These are phyloP conservation scores for Labeo catla DNA, from an alignment of 2,113 vertebrate species.

Conservation along the genomic window DNA sequence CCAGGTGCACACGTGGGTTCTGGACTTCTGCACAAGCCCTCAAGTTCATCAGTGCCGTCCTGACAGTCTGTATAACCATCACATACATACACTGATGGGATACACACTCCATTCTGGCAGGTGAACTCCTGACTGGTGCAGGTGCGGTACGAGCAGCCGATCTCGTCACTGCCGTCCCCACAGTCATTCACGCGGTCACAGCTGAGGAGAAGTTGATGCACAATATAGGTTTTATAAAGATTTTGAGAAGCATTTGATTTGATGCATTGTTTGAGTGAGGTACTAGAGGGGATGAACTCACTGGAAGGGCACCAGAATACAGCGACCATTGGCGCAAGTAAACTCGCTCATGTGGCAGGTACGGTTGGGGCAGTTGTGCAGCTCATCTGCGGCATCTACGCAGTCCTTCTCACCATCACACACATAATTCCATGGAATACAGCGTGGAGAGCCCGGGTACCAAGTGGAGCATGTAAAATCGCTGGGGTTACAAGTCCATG, in stretches of 20 bases:
- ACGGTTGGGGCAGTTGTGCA: conserved; percentile 90
- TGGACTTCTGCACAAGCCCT: conserved; percentile 82
- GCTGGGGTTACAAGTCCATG: conserved; percentile 82
- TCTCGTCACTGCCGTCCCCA: conserved; percentile 94
- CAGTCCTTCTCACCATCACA: conserved; percentile 94
- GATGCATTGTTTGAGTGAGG: background rate
- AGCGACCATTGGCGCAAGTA: conserved; percentile 89
- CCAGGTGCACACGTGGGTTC: conserved; percentile 87
- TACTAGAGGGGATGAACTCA: conserved; percentile 78
- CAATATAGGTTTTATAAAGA: background rate
- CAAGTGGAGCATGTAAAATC: conserved; percentile 89
- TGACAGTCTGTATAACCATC: conserved; percentile 95
- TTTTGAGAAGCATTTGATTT: background rate
- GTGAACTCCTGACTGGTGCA: conserved; percentile 89
- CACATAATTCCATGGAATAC: conserved; percentile 82
- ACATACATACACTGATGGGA: conserved; percentile 83
- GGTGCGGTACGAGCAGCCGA: conserved; percentile 84
- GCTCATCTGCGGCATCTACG: conserved; percentile 87
- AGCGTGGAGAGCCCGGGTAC: conserved; percentile 71
- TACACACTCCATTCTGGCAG: conserved; percentile 93
- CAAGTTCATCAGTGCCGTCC: conserved; percentile 91
- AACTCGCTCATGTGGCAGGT: conserved; percentile 87
- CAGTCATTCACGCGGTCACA: conserved; percentile 95
- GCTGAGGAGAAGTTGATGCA: conserved; percentile 68
- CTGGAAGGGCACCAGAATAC: conserved; percentile 77